Base-by-base conservation (phyloP, 2,888 invertebrate species). In the Stegana nigrithorax region DNA sequence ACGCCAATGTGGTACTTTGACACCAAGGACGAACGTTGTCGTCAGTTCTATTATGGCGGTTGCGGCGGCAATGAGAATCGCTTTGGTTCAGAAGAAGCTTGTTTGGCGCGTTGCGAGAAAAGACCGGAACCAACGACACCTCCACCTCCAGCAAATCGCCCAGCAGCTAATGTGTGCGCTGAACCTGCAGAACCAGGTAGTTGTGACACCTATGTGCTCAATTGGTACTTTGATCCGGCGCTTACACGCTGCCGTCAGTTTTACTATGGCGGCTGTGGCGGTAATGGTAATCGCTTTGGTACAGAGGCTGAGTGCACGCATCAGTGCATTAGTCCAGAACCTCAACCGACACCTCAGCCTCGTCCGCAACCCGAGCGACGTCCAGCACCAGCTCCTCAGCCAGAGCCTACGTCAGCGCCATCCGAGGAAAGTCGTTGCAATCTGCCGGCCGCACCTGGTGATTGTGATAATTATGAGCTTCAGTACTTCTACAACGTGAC, bases 41-140 rank as follows among this genome's bases (percentile, higher is more conserved):
- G 89, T 59, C 91, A 91, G 78, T 97, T 97, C 86, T 91, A 93
- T 73, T 97, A 92, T 82, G 94, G 96, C 36, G 97, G 97, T 55
- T 97, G 97, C 81, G 92, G 92, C 17, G 97, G 97, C 26, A 98
- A 98, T 81, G 90, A 89, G 1, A 97, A 97, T 85, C 94, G 94
- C 86, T 97, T 96, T 86, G 81, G 81, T 7, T 88, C 89, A 0
- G 88, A 92, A 81, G 85, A 88, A 47, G 90, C 89, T 53, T 96
- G 95, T 73, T 83, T 88, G 67, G 86, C 86, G 50, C 88, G 90
- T 39, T 94, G 95, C 81, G 88, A 88, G 66, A 86, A 83, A 36
- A 87, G 87, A 25, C 87, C 87, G 0, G 84, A 87, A 32, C 85
- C 87, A 0, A 70, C 63, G 53, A 70, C 73, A 0, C 67, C 62